Base-by-base conservation (phyloP, 2,797 vertebrate genomes). In the Muscicapa comitata region DNA sequence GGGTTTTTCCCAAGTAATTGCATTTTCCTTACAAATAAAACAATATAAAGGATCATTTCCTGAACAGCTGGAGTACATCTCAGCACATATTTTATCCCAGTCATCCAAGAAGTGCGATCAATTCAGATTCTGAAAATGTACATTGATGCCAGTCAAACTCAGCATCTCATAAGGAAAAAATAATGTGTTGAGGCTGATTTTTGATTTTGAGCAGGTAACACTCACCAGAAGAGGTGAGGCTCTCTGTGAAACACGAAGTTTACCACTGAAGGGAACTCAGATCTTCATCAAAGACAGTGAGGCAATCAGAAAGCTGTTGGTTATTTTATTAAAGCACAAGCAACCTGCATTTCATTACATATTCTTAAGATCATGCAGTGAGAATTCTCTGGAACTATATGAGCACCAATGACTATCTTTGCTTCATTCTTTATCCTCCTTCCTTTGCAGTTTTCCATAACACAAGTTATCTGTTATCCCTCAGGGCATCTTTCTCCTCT, bases 1-100 rank as follows among this genome's bases (percentile, higher is more conserved):
- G 4, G 1, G 0, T 0, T 24, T 50, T 70, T 82, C 37, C 3
- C 14, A 51, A 53, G 6, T 62, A 20, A 17, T 45, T 58, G 6
- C 17, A 53, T 66, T 53, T 20, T 67, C 23, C 10, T 70, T 85
- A 63, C 4, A 54, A 59, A 78, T 33, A 21, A 51, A 43, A n/a
- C 1, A 21, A 71, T 57, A 85, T 31, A 45, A 23, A 59, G 10
- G 25, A 38, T 47, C 1, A 26, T 74, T 83, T 93, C 20, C 54
- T 47, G 62, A 74, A 23, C 40, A 86, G 16, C 7, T 82, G 55
- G 40, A 70, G 8, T 31, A 28, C 28, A 61, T 71, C 31, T 85
- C 63, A 75, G 31, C 28, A 92, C 28, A 72, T 35, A 61, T 90
- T 88, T 83, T 29, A 67, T 67, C 26, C 18, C 65, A 86, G n/a